Base-by-base conservation (phyloP, 2,113 vertebrate species). In the Malurus melanocephalus region DNA sequence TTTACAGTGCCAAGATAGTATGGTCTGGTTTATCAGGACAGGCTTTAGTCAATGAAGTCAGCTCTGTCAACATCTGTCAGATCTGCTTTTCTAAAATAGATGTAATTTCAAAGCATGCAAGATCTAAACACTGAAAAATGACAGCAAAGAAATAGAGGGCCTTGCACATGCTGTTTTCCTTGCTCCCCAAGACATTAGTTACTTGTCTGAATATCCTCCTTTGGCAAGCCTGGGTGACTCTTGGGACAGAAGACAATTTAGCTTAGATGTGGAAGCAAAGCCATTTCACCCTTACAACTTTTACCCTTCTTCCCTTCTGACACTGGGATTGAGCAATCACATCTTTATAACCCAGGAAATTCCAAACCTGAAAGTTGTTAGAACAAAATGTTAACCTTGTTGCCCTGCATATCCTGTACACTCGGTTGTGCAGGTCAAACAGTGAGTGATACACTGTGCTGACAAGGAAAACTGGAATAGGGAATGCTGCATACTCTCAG, bases 391-490 rank as follows among this genome's bases (percentile, higher is more conserved):
- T 42, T 78, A 89, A 46, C 33, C 57, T 69, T 68, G 49, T 56
- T 88, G 76, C 88, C 49, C 51, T 68, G 83, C 32, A 10, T 61
- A 46, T 68, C 85, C 69, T 75, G n/a, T 46, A 48, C 15, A 3
- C 15, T 56, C 48, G 0, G 4, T 9, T 22, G 45, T 30, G n/a
- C 46, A 26, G 61, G 77, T 55, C 88, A 80, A 71, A 71, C n/a
- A 42, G 62, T 2, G 8, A 72, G 38, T 0, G 7, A 89, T 30
- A 78, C 0, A 3, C 64, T 87, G 6, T 1, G 3, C 59, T 92
- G 87, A 66, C 73, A 89, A 78, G 53, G 88, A 59, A 80, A 95
- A 84, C 46, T n/a, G 49, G 51, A 88, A 18, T 21, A 61, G 57
- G 46, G 66, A 93, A 68, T 59, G 38, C 57, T 81, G 46, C 51